These are phyloP conservation scores for Xyrauchen texanus DNA, from an alignment of 2,113 vertebrate species.

Conservation along the genomic window DNA sequence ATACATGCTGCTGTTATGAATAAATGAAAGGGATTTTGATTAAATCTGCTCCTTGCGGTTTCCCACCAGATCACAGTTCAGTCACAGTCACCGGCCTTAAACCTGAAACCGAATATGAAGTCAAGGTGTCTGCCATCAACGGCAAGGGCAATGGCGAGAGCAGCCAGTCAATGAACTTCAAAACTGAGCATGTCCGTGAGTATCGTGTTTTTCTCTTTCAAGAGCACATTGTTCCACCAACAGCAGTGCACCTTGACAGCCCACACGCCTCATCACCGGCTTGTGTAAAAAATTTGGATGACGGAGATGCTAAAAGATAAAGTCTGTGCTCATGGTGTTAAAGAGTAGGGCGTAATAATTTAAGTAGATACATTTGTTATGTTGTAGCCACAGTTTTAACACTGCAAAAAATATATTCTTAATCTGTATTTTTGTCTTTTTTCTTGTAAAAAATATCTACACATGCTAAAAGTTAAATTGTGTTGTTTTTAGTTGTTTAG, in stretches of 20 bases:
- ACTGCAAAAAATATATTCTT: no score
- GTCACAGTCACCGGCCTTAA: conserved; percentile 86
- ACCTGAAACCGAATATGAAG: conserved; percentile 86
- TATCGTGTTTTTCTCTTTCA: conserved; percentile 58
- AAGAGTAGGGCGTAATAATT: background rate
- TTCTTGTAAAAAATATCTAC: no score
- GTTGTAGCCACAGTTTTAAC: background rate
- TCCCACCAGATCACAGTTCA: conserved; percentile 61
- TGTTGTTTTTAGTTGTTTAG: no score
- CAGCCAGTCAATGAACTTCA: conserved; percentile 81
- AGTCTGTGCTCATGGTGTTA: conserved; percentile 13
- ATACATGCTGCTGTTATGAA: background rate
- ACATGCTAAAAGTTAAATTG: no score
- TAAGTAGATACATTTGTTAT: background rate
- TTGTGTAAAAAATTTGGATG: conserved; percentile 25
- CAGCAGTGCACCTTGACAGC: conserved; percentile 20
- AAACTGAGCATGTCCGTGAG: conserved; percentile 96
- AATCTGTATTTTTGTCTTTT: no score
- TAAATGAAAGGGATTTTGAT: conserved; percentile 17
- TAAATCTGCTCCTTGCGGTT: conserved; percentile 5
- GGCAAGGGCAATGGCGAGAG: conserved; percentile 93
- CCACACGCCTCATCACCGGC: conserved; percentile 19
- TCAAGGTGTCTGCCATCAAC: conserved; percentile 90
- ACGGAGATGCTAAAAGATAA: conserved; percentile 19
- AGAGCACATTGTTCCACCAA: conserved; percentile 30